Conservation (phyloP, 1,140 invertebrate species). For the Ylistrum balloti region DNA sequence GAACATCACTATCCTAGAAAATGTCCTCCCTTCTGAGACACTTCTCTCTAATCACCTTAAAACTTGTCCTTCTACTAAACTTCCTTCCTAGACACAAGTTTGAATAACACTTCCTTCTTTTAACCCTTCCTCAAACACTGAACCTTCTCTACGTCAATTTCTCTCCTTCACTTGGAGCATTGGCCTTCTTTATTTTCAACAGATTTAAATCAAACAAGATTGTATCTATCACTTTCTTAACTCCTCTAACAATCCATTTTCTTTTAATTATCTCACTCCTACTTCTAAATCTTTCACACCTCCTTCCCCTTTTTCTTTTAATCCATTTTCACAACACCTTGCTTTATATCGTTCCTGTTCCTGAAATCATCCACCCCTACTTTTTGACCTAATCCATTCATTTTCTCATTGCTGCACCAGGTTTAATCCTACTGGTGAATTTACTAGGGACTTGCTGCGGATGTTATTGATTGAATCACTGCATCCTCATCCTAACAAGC, state of each 20-base stretch:
- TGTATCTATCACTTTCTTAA: neutral
- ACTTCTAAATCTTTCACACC: neutral
- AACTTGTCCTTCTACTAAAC: no score
- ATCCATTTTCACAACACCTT: neutral
- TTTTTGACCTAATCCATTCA: neutral
- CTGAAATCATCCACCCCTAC: neutral
- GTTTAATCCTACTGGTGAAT: neutral
- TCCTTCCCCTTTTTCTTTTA: neutral
- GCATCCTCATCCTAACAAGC: neutral
- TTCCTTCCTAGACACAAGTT: no score
- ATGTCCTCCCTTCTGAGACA: no score
- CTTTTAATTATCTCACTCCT: slow-evolving; percentile 1
- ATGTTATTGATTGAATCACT: neutral
- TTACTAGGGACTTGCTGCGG: neutral
- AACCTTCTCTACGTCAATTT: no score
- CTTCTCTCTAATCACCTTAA: no score
- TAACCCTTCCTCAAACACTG: no score
- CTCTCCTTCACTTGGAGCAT: no score
- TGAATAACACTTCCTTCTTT: no score
- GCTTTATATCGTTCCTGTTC: neutral
- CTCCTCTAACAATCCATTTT: neutral
- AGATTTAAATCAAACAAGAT: no score
- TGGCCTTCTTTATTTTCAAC: no score
- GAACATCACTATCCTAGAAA: no score
- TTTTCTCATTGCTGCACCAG: neutral